Evolutionary conservation across 2,888 invertebrate species (phyloP).

Genomic region (Acleris sparsana): DNA sequence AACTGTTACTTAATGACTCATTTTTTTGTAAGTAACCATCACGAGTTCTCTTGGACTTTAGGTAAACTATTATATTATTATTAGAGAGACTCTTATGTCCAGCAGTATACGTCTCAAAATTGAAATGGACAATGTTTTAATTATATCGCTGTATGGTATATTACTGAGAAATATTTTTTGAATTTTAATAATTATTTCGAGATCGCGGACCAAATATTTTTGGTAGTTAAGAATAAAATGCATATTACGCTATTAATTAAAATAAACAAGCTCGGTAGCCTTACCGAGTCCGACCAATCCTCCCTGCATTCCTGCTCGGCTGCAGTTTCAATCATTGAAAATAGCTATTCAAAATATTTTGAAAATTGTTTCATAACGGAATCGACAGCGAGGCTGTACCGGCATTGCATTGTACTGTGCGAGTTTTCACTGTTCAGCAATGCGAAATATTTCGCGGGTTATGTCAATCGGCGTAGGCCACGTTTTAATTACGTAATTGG

Average conservation of each 20-base stretch:
- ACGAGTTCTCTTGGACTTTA: background rate
- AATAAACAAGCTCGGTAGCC: conserved; percentile 20
- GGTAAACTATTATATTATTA: background rate
- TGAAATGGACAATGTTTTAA: too few relatives aligned
- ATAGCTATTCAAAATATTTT: conserved; percentile 84
- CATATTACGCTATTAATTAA: conserved; percentile 14
- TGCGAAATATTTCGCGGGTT: conserved; percentile 69
- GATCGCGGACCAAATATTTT: too few relatives aligned
- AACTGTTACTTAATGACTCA: background rate
- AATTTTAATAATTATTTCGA: too few relatives aligned
- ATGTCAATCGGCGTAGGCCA: conserved; percentile 57
- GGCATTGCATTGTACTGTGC: conserved; percentile 64
- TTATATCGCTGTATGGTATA: too few relatives aligned
- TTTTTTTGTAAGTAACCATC: background rate
- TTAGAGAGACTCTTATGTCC: background rate
- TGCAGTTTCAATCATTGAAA: conserved; percentile 82
- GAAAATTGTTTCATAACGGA: conserved; percentile 82
- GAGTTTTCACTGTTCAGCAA: conserved; percentile 64
- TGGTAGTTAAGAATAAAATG: background rate
- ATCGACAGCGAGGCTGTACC: conserved; percentile 56
- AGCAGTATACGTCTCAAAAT: too few relatives aligned
- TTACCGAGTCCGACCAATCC: conserved; percentile 55
- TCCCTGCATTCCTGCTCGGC: conserved; percentile 68
- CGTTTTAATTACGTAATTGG: conserved; percentile 47
- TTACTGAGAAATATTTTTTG: background rate